Evolutionary conservation across 2,797 vertebrate species (phyloP).

Genomic region (Gobio occitaniae): DNA sequence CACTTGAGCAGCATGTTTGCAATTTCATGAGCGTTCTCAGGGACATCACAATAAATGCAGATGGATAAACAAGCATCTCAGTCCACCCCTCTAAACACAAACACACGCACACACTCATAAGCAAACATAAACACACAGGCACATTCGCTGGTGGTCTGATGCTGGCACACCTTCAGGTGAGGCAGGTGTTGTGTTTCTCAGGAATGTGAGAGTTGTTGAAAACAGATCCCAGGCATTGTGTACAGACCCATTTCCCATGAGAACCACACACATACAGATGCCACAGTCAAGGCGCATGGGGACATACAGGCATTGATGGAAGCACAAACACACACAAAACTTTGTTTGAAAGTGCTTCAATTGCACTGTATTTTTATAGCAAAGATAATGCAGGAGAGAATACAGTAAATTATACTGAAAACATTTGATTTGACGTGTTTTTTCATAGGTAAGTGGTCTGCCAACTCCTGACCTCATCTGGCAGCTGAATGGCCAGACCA

Average conservation of each 20-base stretch:
- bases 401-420: not conserved
- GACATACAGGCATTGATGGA: not conserved
- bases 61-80: conserved; percentile 26
- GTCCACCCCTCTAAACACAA: not conserved
- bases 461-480: conserved; percentile 96
- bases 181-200: conserved; percentile 63
- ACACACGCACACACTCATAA: not conserved
- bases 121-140: conserved; percentile 11
- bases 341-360: not conserved
- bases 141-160: conserved; percentile 56
- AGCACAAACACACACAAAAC: conserved; percentile 40
- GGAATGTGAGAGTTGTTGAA: conserved; percentile 44
- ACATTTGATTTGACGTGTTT: not conserved
- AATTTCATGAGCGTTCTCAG: not conserved
- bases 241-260: conserved; percentile 61
- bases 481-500: conserved; percentile 92
- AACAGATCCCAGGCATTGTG: conserved; percentile 49
- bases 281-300: not conserved
- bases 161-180: conserved; percentile 53
- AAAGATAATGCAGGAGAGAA: not conserved
- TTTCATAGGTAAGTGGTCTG: conserved; percentile 90
- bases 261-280: conserved; percentile 46
- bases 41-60: conserved; percentile 7
- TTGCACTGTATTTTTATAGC: not conserved
- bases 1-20: conserved; percentile 2